Evolutionary conservation across 2,113 vertebrate genomes (phyloP).

Genomic region (Menura novaehollandiae): DNA sequence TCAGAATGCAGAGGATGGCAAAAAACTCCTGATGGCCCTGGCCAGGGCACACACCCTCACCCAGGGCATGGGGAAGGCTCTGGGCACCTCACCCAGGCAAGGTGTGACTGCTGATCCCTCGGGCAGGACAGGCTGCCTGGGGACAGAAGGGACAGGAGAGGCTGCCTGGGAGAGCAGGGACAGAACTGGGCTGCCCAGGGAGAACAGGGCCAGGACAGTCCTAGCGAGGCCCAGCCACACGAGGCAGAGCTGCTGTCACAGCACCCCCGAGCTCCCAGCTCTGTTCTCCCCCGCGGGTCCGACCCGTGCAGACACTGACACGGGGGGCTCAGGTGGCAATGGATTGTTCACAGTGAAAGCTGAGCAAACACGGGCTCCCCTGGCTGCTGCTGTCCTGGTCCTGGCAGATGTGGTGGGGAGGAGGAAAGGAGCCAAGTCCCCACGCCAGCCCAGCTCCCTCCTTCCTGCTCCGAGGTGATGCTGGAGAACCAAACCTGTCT

Average conservation of each 20-base stretch:
- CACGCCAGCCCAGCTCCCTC: not conserved
- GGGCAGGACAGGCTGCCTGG: not conserved
- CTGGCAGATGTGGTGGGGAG: not conserved
- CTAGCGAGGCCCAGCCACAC: fast-evolving
- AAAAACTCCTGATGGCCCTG: not conserved
- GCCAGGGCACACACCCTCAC: not conserved
- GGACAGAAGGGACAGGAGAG: not conserved
- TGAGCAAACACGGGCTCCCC: not conserved
- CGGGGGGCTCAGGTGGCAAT: not conserved
- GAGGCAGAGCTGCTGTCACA: not conserved
- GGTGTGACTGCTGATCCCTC: not conserved
- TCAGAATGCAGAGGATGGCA: not conserved
- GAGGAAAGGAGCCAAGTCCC: not conserved
- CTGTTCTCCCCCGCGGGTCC: not conserved
- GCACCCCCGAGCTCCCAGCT: not conserved
- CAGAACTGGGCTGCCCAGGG: not conserved
- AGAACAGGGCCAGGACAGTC: not conserved
- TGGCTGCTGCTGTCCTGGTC: not conserved
- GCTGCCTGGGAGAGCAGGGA: not conserved
- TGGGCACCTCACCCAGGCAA: fast-evolving
- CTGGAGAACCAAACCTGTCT: not conserved
- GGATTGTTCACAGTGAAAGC: not conserved
- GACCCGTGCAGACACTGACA: not conserved
- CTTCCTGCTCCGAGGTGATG: not conserved
- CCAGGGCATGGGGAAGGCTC: not conserved